A percentile compares a stretch with the other conserved stretches of the same genome.
phyloP scores from a whole-genome alignment of 2,797 vertebrate genomes.

The Hoplostethus mediterraneus region DNA sequence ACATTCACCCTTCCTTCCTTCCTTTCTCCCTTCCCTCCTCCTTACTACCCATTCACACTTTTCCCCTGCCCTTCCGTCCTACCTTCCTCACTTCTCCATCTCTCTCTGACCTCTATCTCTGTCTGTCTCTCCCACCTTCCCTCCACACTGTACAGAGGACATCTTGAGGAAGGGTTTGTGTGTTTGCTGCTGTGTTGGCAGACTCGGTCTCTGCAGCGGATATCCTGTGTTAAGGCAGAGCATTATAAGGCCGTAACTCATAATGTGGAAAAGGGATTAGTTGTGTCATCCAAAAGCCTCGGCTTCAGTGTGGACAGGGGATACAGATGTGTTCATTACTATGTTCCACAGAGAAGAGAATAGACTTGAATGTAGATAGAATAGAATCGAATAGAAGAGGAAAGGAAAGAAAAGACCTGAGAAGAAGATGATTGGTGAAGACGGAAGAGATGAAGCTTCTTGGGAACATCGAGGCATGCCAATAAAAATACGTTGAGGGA shows the following conservation, averaged over 20 bases:
- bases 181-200: slow-evolving; percentile 1
- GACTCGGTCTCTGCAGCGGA: neutral
- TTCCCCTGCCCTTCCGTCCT: neutral
- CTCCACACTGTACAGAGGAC: neutral
- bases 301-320: slow-evolving; percentile 12
- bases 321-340: slow-evolving; percentile 2
- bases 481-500: neutral
- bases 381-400: neutral
- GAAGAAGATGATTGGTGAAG: neutral
- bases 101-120: neutral
- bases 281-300: neutral
- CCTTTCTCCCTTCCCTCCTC: neutral
- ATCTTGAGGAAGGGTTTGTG: neutral
- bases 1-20: neutral
- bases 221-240: neutral
- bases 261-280: slow-evolving; percentile 8
- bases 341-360: neutral
- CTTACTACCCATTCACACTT: neutral
- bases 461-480: too few species aligned
- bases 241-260: slow-evolving; percentile 15
- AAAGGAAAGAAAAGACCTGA: neutral
- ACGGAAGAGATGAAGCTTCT: neutral
- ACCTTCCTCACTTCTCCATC: neutral
- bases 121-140: neutral
- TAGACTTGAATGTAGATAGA: neutral